Base-by-base conservation (phyloP, 2,797 vertebrate species). In the Phrynocephalus forsythii region DNA sequence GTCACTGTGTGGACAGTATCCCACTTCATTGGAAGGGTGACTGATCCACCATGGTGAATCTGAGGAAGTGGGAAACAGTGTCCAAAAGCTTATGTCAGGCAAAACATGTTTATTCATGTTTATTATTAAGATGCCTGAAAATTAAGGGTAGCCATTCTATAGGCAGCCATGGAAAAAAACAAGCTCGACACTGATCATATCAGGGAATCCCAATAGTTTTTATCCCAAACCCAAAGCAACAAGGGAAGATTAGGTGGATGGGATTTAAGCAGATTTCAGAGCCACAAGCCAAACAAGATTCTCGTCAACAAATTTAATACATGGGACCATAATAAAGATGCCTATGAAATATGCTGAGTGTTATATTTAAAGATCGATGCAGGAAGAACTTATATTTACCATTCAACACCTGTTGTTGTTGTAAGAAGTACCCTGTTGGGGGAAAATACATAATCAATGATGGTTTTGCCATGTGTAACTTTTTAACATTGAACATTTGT, bases 351-450 rank as follows among this genome's bases (percentile, higher is more conserved):
- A 48, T 73, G 38, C 56, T 60, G 48, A 63, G n/a, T 52, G 69
- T 75, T 22, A 44, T 75, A 28, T 5, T 24, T 28, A 3, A 79
- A 63, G 72, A 10, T 9, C 3, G n/a, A 56, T 11, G 20, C 20
- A 63, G 22, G 16, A 56, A 48, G 16, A 82, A 68, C 3, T 82
- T 30, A 83, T 68, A 77, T 76, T 87, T 77, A 81, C 86, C 80
- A 60, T 28, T 83, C 81, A 87, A 18, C 72, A 83, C 66, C 63
- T 83, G 2, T 83, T 87, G 80, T n/a, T 13, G 50, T 83, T 87
- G 73, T 78, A 66, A n/a, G 69, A 38, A 44, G 44, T n/a, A 22
- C 33, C 72, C 86, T 83, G 24, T 56, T 20, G 78, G 6, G 8
- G 26, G 80, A 28, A 77, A 69, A 87, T 68, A 30, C 6, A 69